These are phyloP conservation scores for Karalla daura DNA, from an alignment of 2,797 vertebrate genomes.

Conservation along the genomic window DNA sequence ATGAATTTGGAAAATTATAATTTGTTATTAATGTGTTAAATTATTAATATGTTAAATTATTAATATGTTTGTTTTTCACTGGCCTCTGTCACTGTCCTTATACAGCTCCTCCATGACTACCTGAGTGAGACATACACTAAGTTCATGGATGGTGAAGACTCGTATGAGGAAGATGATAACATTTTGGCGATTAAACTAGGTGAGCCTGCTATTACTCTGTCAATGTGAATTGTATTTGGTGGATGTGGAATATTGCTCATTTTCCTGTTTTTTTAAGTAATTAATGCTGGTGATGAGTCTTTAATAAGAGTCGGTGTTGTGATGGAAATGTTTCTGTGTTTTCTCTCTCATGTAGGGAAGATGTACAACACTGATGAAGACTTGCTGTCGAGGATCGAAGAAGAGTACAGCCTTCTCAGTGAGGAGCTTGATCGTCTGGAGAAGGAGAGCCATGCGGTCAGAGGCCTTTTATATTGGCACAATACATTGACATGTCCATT, in stretches of 20 bases:
- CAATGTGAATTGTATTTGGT: background rate
- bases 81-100: background rate
- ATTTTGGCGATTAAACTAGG: slow-evolving; percentile 87
- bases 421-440: slow-evolving; percentile 89
- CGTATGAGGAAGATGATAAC: slow-evolving; percentile 89
- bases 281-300: background rate
- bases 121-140: slow-evolving; percentile 88
- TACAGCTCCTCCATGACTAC: slow-evolving; percentile 91
- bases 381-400: slow-evolving; percentile 83
- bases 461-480: slow-evolving; percentile 1
- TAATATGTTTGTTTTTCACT: background rate
- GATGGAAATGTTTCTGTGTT: slow-evolving; percentile 8
- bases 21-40: too few species aligned
- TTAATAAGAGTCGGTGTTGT: background rate
- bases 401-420: slow-evolving; percentile 86
- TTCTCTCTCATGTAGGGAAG: slow-evolving; percentile 75
- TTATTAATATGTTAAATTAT: too few species aligned
- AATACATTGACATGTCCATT: too few species aligned
- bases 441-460: slow-evolving; percentile 91
- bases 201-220: slow-evolving; percentile 70
- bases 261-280: background rate
- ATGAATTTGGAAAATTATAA: too few species aligned
- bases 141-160: slow-evolving; percentile 92
- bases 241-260: background rate
- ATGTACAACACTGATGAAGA: slow-evolving; percentile 90